These are phyloP conservation scores for Epicauta chinensis DNA, from an alignment of 1,140 invertebrate genomes.

Conservation along the genomic window DNA sequence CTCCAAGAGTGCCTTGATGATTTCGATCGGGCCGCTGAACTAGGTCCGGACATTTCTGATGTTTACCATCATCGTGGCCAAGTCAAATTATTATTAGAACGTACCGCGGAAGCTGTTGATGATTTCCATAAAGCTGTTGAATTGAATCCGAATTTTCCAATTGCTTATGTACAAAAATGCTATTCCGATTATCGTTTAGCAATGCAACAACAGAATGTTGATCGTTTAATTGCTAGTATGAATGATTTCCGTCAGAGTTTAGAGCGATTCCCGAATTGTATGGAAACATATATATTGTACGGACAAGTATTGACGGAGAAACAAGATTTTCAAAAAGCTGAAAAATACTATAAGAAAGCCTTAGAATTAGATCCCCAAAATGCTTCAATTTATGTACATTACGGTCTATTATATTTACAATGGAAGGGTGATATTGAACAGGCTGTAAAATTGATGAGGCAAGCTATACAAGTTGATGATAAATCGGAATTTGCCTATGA, in stretches of 20 bases:
- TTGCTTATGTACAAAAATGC: constrained; percentile 81
- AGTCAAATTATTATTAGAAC: constrained; percentile 75
- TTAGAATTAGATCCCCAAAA: constrained; percentile 77
- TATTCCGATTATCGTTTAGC: constrained; percentile 75
- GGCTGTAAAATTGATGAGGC: constrained; percentile 69
- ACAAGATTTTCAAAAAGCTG: constrained; percentile 74
- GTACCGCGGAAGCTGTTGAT: constrained; percentile 66
- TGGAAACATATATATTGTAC: constrained; percentile 78
- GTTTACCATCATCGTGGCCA: constrained; percentile 56
- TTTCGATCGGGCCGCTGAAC: constrained; percentile 66
- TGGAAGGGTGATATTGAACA: constrained; percentile 76
- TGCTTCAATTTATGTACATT: constrained; percentile 80
- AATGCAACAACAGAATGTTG: constrained; percentile 47
- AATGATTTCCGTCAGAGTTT: constrained; percentile 67
- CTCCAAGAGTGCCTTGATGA: constrained; percentile 66
- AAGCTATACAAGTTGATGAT: constrained; percentile 80
- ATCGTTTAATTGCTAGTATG: constrained; percentile 54
- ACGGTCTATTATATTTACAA: constrained; percentile 75
- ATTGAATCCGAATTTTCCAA: constrained; percentile 73
- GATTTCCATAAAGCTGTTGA: constrained; percentile 81
- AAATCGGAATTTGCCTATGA: constrained; percentile 94
- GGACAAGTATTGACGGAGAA: constrained; percentile 74
- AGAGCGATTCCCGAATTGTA: constrained; percentile 72
- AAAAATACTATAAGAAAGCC: constrained; percentile 74
- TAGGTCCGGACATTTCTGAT: constrained; percentile 69